These are phyloP conservation scores for Nothoprocta perdicaria DNA, from an alignment of 2,113 vertebrate species.

Conservation along the genomic window DNA sequence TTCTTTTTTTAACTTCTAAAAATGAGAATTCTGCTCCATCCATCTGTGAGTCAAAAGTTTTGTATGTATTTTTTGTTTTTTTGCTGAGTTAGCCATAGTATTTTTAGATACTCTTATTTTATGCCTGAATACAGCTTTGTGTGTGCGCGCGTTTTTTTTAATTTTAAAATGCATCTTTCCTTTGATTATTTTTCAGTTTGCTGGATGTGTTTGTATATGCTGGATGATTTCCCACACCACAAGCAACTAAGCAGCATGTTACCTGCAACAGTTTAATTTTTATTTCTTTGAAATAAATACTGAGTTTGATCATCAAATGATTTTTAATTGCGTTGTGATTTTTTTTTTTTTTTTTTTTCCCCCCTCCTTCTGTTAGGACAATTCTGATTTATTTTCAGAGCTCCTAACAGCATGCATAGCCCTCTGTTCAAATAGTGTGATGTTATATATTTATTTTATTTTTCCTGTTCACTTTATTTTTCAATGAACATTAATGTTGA, in stretches of 20 bases:
- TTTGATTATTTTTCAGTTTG: neutral
- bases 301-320: neutral
- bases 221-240: constrained; percentile 2
- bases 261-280: neutral
- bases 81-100: constrained; percentile 40
- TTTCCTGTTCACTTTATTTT: neutral
- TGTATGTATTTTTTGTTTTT: neutral
- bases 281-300: constrained; percentile 13
- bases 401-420: neutral
- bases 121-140: neutral
- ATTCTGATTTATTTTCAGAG: neutral
- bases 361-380: neutral
- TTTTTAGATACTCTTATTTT: constrained; percentile 68
- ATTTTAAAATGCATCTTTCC: constrained; percentile 33
- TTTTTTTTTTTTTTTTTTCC: no score
- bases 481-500: neutral
- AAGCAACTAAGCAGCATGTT: neutral
- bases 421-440: neutral
- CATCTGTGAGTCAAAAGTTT: neutral
- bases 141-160: no score
- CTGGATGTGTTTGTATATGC: neutral
- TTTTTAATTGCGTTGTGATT: neutral
- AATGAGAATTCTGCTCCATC: neutral
- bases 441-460: neutral
- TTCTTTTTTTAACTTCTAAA: neutral